These are phyloP conservation scores for Ypsolopha sequella DNA, from an alignment of 2,888 invertebrate genomes.

Conservation along the genomic window DNA sequence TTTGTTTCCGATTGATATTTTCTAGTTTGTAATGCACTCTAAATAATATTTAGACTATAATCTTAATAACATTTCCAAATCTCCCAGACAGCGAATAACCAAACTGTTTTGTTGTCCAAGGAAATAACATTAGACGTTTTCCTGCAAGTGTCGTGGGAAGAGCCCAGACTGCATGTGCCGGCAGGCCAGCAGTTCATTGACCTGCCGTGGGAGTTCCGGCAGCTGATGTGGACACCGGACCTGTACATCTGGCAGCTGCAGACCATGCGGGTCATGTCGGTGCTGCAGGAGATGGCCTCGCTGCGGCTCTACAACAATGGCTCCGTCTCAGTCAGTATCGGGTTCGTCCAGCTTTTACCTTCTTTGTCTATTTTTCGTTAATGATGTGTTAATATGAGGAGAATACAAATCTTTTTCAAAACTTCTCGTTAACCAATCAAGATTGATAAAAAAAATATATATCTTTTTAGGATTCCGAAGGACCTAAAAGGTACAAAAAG, in stretches of 20 bases:
- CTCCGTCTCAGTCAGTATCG: constrained; percentile 75
- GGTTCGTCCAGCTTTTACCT: constrained; percentile 53
- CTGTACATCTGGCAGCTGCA: constrained; percentile 74
- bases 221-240: constrained; percentile 74
- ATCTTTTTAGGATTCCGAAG: no score
- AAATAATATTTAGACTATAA: no score
- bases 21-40: no score
- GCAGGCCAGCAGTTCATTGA: constrained; percentile 62
- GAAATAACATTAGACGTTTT: constrained; percentile 76
- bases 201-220: constrained; percentile 73
- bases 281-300: constrained; percentile 74
- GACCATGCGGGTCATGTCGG: constrained; percentile 71
- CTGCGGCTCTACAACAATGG: constrained; percentile 72
- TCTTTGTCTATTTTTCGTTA: constrained; percentile 8
- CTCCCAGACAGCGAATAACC: constrained; percentile 2
- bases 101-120: constrained; percentile 27
- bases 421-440: no score
- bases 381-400: not conserved
- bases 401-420: not conserved
- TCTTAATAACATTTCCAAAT: not conserved
- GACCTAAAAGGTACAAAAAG: no score
- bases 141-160: constrained; percentile 75
- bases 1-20: no score
- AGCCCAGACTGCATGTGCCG: constrained; percentile 58
- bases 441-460: no score